These are phyloP conservation scores for Polyergus mexicanus DNA, from an alignment of 1,140 invertebrate species.

Conservation along the genomic window DNA sequence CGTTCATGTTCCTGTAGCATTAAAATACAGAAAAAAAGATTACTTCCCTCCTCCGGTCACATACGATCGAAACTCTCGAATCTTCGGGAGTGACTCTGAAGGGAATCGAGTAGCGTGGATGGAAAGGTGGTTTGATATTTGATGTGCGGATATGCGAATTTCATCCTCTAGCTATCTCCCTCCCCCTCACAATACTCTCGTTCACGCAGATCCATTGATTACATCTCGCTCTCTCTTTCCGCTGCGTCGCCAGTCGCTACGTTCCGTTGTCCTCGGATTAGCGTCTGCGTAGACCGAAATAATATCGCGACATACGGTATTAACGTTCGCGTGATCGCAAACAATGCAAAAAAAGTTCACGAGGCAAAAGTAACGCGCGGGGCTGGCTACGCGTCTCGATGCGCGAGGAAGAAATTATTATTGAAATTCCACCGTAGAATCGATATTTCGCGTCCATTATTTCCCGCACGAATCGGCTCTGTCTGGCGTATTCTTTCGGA, in stretches of 20 bases:
- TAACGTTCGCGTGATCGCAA: constrained; percentile 64
- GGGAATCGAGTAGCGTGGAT: constrained; percentile 37
- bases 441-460: constrained; percentile 60
- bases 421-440: constrained; percentile 50
- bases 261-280: constrained; percentile 65
- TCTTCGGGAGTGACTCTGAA: not conserved
- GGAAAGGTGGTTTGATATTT: constrained; percentile 69
- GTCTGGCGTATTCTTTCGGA: constrained; percentile 40
- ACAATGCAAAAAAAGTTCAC: constrained; percentile 51
- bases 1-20: constrained; percentile 52
- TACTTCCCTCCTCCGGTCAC: constrained; percentile 22
- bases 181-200: no score
- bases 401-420: constrained; percentile 68
- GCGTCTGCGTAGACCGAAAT: constrained; percentile 56
- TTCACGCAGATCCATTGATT: not conserved
- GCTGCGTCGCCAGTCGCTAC: constrained; percentile 35
- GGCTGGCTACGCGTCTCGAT: constrained; percentile 21
- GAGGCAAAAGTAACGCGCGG: constrained; percentile 38
- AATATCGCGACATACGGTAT: constrained; percentile 66
- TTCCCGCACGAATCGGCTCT: constrained; percentile 28
- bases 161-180: constrained; percentile 43
- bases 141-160: constrained; percentile 69
- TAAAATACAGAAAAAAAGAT: constrained; percentile 72
- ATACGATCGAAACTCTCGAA: constrained; percentile 24
- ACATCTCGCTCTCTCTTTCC: constrained; percentile 26